Base-by-base conservation (phyloP, 2,797 vertebrate genomes). In the Sciurus carolinensis region DNA sequence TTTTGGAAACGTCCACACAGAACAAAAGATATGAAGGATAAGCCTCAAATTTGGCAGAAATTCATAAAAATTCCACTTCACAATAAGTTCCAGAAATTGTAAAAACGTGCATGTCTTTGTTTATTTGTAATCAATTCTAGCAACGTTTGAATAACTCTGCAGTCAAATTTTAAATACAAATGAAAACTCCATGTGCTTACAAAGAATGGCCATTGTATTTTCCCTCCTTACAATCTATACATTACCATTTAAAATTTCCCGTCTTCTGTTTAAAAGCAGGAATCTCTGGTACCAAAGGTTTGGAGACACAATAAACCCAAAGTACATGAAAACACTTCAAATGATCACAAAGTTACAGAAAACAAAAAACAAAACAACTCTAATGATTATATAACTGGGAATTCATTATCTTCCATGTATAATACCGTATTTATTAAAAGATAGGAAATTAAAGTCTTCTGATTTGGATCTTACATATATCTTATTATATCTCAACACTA, bases 11-110 rank as follows among this genome's bases (percentile, higher is more conserved):
- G 79, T 91, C 57, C 14, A 26, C 39, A 52, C 10, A 62, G 82
- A 90, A 14, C 82, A 93, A 64, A 11, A 79, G 64, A 67, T 79
- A 67, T 7, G 72, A 42, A 87, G 47, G 39, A 71, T 83, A 87
- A 83, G 50, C 81, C 30, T 90, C 18, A 85, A 82, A 50, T 76
- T 66, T 95, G 75, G 24, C 30, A 93, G 69, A 52, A 66, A 85
- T 42, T 44, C 22, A 39, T 36, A 85, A 91, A 87, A 88, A 44
- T 75, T 30, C 13, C 42, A 44, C 18, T 62, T 84, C 42, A 67
- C 13, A 83, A 33, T 36, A 84, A 72, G 50, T 71, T 79, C 12
- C 28, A 75, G 69, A 83, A 59, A 26, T 39, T 47, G 1, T 50
- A 82, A 82, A 42, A 39, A 87, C 4, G 3, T 59, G 18, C 13